Evolutionary conservation across 2,888 invertebrate species (phyloP).

Genomic region (Silvanus unidentatus): DNA sequence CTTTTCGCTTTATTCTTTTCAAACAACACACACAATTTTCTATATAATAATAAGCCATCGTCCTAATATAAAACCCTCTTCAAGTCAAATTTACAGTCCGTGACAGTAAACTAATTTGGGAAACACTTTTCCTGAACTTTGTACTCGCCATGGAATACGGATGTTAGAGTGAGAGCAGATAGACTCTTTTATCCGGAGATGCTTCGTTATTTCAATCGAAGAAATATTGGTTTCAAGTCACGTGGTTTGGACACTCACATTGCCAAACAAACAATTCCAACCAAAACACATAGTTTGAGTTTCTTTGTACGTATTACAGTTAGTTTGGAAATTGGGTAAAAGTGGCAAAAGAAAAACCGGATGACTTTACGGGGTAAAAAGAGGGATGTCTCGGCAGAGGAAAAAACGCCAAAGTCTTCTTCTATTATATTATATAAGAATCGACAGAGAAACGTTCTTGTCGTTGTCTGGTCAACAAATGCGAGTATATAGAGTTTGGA

Average conservation of each 20-base stretch:
- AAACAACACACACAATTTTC: no score
- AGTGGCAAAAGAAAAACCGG: constrained; percentile 19
- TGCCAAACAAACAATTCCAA: no score
- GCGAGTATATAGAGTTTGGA: background rate
- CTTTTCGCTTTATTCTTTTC: no score
- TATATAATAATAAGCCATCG: no score
- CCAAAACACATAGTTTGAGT: constrained; percentile 7
- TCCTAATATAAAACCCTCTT: no score
- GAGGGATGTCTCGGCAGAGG: background rate
- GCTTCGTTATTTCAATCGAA: constrained; percentile 21
- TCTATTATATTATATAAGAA: no score
- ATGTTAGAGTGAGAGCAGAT: no score
- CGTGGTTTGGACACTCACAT: constrained; percentile 18
- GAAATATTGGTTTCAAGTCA: constrained; percentile 28
- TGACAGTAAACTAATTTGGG: constrained; percentile 11
- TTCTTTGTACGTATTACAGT: constrained; percentile 16
- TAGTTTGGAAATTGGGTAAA: constrained; percentile 23
- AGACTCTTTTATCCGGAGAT: no score
- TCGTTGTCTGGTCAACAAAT: no score
- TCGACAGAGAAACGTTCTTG: no score
- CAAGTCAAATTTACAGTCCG: constrained; percentile 6
- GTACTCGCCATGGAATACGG: no score
- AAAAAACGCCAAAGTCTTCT: no score
- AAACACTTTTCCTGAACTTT: constrained; percentile 12
- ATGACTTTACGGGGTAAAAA: constrained; percentile 14